Conservation (phyloP, 2,797 vertebrate genomes). For the Cirrhinus molitorella region DNA sequence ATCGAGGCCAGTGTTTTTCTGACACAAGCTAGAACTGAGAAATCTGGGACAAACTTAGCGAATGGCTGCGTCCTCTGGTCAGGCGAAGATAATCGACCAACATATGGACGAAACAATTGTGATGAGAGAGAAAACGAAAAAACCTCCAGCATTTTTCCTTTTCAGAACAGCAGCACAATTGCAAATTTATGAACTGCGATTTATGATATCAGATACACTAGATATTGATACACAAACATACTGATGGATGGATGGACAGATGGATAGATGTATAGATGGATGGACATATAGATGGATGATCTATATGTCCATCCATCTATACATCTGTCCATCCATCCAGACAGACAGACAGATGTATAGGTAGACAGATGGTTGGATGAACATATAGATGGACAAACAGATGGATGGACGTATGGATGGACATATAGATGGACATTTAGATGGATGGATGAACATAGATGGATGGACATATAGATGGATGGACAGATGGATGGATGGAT, state of each 20-base stretch:
- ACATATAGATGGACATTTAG: no score
- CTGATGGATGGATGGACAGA: neutral
- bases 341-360: neutral
- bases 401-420: neutral
- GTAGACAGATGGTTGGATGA: no score
- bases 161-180: neutral
- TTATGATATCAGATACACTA: no score
- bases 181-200: no score
- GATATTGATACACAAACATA: no score
- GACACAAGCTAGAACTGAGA: constrained; percentile 60
- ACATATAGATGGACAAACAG: no score
- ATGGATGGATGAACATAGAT: neutral
- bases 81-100: constrained; percentile 68
- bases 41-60: constrained; percentile 74
- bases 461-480: neutral
- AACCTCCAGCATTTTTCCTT: neutral
- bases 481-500: no score
- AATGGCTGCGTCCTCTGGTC: constrained; percentile 69
- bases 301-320: no score
- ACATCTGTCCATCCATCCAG: no score
- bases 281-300: neutral
- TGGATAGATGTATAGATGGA: neutral
- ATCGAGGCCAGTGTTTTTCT: constrained; percentile 69
- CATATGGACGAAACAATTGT: constrained; percentile 63
- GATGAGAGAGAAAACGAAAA: neutral